phyloP scores from a whole-genome alignment of 2,797 vertebrate genomes.

The Rhinogobio ventralis region DNA sequence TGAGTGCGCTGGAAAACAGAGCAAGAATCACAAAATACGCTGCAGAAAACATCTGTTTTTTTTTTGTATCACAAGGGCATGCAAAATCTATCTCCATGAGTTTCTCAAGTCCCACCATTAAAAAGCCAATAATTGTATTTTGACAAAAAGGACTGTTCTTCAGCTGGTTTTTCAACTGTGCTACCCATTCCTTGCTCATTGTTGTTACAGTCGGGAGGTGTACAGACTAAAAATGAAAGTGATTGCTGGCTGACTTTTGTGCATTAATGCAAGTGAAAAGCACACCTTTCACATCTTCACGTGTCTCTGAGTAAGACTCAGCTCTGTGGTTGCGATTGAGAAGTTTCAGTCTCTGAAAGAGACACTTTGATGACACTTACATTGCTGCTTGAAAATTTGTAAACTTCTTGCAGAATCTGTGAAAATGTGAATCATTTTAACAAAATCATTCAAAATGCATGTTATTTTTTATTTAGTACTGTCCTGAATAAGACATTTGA shows the following conservation, averaged over 20 bases:
- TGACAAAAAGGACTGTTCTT: background rate
- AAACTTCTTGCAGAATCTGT: too few species aligned
- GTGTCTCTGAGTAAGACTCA: background rate
- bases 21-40: slow-evolving; percentile 12
- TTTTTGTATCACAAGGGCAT: background rate
- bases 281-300: too few species aligned
- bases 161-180: background rate
- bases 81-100: background rate
- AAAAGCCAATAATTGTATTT: background rate
- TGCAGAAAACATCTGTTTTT: background rate
- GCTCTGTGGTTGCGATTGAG: background rate
- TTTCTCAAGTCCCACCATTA: slow-evolving; percentile 13
- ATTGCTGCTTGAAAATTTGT: too few species aligned
- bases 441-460: too few species aligned
- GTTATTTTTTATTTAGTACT: too few species aligned
- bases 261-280: background rate
- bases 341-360: background rate
- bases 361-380: background rate
- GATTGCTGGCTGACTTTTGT: background rate
- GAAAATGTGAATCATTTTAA: too few species aligned
- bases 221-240: background rate
- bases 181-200: background rate
- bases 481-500: too few species aligned
- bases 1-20: background rate
- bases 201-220: background rate